These are phyloP conservation scores for Gallinago nigripennis DNA, from an alignment of 2,797 vertebrate species.

Conservation along the genomic window DNA sequence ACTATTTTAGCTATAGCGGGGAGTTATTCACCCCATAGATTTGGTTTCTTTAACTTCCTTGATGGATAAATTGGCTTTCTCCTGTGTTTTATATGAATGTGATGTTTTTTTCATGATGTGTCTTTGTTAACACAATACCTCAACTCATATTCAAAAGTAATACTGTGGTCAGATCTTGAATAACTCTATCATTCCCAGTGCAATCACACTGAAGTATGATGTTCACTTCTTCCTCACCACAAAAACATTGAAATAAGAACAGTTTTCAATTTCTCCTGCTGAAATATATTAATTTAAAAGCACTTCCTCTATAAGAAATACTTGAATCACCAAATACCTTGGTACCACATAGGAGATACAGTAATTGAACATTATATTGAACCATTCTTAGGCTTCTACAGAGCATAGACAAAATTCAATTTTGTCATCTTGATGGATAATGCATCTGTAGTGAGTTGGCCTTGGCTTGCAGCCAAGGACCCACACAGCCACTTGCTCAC, in stretches of 20 bases:
- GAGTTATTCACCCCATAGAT: not conserved
- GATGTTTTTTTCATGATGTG: not conserved
- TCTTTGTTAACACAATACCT: not conserved
- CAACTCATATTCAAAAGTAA: not conserved
- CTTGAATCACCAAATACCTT: slow-evolving; percentile 7
- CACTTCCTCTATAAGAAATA: not conserved
- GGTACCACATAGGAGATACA: not conserved
- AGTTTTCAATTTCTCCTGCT: slow-evolving; percentile 21
- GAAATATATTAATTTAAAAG: slow-evolving; percentile 46
- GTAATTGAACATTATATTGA: slow-evolving; percentile 49
- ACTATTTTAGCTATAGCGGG: not conserved
- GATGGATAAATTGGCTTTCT: not conserved
- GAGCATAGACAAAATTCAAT: slow-evolving; percentile 28
- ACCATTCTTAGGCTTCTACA: slow-evolving; percentile 7
- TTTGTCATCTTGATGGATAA: slow-evolving; percentile 44
- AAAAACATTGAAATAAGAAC: not conserved
- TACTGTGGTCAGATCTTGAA: not conserved
- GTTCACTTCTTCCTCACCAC: not conserved
- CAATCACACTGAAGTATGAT: not conserved
- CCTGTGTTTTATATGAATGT: not conserved
- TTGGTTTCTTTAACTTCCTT: not conserved
- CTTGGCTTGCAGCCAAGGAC: not conserved
- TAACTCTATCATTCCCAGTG: not conserved
- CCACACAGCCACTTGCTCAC: not conserved
- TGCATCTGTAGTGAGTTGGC: not conserved